Base-by-base conservation (phyloP, 1,140 invertebrate species). In the Ruditapes philippinarum region DNA sequence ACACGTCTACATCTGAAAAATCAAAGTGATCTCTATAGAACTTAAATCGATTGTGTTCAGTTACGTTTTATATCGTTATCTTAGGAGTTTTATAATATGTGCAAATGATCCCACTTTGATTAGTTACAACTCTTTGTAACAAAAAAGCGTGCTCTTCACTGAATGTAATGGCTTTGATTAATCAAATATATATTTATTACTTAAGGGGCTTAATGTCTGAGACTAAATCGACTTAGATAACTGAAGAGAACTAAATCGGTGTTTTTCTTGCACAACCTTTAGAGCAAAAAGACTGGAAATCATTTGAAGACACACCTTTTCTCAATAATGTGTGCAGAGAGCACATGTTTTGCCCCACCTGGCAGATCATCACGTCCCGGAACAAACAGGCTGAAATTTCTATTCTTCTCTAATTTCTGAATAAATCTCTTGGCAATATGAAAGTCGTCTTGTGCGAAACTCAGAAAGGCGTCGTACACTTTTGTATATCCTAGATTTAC, bases 391-490 rank as follows among this genome's bases (percentile, higher is more conserved):
- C 93, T 94, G 19, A 96, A 92, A 31, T 87, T 89, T 40, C 82
- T 25, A 25, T 49, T 76, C n/a, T n/a, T n/a, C 90, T 96, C 96
- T 31, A 96, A 82, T 73, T 89, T 91, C 25, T 68, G 36, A 57
- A 95, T 94, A 86, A 96, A 91, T 25, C 93, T 54, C 36, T 91
- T 91, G 7, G 95, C 96, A 93, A 96, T 40, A 33, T 94, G n/a
- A 81, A 96, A 91, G 57, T 81, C 85, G 36, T 82, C 62, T 25
- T 92, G 91, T 57, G 94, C 93, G 89, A 95, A 96, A 73, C 95
- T 95, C 25, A 96, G 91, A 91, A 95, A 96, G 1, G 96, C 96
- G 89, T 96, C 95, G 90, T 95, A 96, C 33, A 85, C 81, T 22
- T 91, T 90, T 36, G 12, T n/a, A 54, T 14, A 4, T 54, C 51